These are phyloP conservation scores for Choristoneura rosaceana DNA, from an alignment of 2,888 invertebrate genomes.

Conservation along the genomic window DNA sequence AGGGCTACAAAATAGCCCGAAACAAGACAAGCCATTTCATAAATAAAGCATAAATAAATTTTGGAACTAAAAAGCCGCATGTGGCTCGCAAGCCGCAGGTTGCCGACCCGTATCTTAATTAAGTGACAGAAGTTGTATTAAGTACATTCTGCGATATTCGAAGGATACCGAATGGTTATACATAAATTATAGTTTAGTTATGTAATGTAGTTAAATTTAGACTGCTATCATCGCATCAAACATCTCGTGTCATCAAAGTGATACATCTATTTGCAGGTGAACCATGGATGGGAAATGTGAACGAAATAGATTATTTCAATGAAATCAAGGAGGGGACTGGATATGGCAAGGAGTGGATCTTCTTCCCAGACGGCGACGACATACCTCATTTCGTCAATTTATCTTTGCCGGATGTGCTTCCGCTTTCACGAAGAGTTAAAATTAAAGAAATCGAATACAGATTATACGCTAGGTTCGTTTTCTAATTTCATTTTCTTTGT, in stretches of 20 bases:
- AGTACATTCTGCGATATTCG: neutral
- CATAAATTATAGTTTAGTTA: neutral
- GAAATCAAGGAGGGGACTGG: constrained; percentile 44
- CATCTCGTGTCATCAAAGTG: neutral
- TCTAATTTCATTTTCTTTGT: neutral
- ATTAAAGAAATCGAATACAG: constrained; percentile 62
- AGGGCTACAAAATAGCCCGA: too few relatives aligned
- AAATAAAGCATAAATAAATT: too few relatives aligned
- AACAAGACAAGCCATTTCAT: too few relatives aligned
- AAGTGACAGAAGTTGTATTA: neutral
- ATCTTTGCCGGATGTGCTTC: constrained; percentile 41
- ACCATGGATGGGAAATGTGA: neutral
- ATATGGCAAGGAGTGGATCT: constrained; percentile 77
- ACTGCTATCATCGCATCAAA: neutral
- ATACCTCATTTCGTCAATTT: constrained; percentile 61
- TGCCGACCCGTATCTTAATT: neutral
- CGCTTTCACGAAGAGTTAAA: neutral
- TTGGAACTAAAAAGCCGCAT: too few relatives aligned
- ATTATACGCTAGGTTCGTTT: constrained; percentile 67
- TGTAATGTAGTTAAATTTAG: constrained; percentile 4
- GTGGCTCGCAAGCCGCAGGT: too few relatives aligned
- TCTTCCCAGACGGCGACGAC: constrained; percentile 74
- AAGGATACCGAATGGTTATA: neutral
- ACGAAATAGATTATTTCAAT: constrained; percentile 7
- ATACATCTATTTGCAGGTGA: constrained; percentile 15